Evolutionary conservation across 2,113 vertebrate species (phyloP).

Genomic region (Malurus alboscapulatus): DNA sequence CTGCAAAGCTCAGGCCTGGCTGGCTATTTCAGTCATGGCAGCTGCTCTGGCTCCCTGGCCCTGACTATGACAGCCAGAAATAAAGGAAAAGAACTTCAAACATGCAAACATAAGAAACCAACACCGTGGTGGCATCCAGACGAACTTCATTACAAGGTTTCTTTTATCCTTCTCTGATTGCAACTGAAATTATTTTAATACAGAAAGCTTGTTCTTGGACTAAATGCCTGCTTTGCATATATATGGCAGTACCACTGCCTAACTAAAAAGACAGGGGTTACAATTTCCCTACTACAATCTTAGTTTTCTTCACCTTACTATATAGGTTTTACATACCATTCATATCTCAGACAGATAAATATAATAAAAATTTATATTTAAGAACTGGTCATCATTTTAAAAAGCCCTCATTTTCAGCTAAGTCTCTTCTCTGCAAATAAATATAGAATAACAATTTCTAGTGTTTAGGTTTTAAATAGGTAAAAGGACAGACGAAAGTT

Average conservation of each 20-base stretch:
- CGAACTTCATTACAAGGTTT: not conserved
- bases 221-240: not conserved
- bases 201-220: not conserved
- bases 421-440: not conserved
- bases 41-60: not conserved
- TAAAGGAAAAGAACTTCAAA: conserved; percentile 10
- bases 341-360: not conserved
- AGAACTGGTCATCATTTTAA: not conserved
- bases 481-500: not conserved
- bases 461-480: not conserved
- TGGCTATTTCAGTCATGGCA: not conserved
- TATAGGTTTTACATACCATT: not conserved
- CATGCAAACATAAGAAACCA: not conserved
- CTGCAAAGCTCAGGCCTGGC: not conserved
- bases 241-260: not conserved
- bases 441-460: not conserved
- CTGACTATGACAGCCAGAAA: not conserved
- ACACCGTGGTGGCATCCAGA: not conserved
- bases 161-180: conserved; percentile 11
- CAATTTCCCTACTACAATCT: not conserved
- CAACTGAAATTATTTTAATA: conserved; percentile 8
- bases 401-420: not conserved
- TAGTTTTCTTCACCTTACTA: not conserved
- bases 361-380: not conserved
- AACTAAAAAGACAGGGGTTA: not conserved